Evolutionary conservation across 2,113 vertebrate species (phyloP), one percentile per base, ranked within the genome.

Genomic region (Nibea albiflora): DNA sequence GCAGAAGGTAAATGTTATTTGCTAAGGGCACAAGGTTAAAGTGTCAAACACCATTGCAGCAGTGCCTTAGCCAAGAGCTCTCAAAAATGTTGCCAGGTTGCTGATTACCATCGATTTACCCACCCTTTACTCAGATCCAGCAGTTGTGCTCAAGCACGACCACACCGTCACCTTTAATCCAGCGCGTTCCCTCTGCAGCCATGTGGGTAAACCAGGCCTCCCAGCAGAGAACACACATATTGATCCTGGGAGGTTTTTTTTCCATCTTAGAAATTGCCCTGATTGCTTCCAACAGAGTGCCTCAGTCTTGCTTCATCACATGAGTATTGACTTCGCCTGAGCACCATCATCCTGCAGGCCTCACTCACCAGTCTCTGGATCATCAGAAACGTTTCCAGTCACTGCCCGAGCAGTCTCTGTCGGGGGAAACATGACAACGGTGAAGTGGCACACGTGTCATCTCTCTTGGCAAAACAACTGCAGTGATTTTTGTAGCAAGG

Each of bases 251-350:
- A 76, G 28, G n/a, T n/a, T n/a, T n/a, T 49, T 64, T 78, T 80
- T 84, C 83, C 74, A 72, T 84, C 60, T 76, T 62, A 73, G 56
- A 90, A 85, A 83, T 81, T 77, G 47, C 47, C 64, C 14, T 79
- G 62, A 84, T 90, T 65, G 67, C 83, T 77, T 63, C 46, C 68
- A 80, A 31, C 76, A 53, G 53, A 50, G 72, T 66, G 5, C 28
- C 65, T 52, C 46, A 16, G 76, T 70, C 64, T 86, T 16, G 11
- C 39, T 78, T 76, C 61, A 79, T 90, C 87, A 77, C 54, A 35
- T 11, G 4, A 24, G 31, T 83, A 90, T 81, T 22, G 79, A 85
- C 80, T 80, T 44, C 50, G 50, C 58, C 0, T 17, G 57, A 74
- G 60, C 69, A 24, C 57, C 65, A 42, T 57, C 16, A 57, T 9